Percentiles rank a stretch among this genome's conserved stretches.
These are phyloP conservation scores for Piscicola geometra DNA, from an alignment of 2,888 invertebrate species.

Conservation along the genomic window DNA sequence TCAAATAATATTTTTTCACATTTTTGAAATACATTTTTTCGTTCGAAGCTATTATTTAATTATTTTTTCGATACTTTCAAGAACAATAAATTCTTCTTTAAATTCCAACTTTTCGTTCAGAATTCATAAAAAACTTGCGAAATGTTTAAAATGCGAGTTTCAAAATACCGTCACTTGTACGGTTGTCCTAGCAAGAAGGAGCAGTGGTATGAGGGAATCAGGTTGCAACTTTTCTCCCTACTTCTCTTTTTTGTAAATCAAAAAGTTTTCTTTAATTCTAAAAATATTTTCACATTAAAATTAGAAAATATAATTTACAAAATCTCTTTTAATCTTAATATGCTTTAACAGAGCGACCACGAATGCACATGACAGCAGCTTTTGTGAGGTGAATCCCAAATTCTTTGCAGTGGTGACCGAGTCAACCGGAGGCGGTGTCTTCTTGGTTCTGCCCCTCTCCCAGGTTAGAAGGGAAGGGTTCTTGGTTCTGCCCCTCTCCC, in stretches of 20 bases:
- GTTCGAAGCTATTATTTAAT: background rate
- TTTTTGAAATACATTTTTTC: too few species aligned
- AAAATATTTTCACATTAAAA: constrained; percentile 48
- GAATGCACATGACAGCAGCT: constrained; percentile 90
- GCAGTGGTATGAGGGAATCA: constrained; percentile 91
- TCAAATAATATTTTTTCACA: too few species aligned
- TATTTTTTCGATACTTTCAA: background rate
- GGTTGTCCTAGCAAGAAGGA: constrained; percentile 86
- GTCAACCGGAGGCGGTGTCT: constrained; percentile 78
- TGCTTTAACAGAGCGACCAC: constrained; percentile 72
- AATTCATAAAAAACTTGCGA: too few species aligned
- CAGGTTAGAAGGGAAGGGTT: constrained; percentile 82
- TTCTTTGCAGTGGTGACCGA: constrained; percentile 95
- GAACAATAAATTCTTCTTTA: too few species aligned
- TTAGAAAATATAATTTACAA: too few species aligned
- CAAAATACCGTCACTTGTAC: constrained; percentile 94
- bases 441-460: constrained; percentile 80
- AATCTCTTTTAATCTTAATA: too few species aligned
- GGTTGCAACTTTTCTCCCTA: background rate
- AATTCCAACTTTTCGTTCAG: too few species aligned
- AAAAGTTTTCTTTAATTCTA: too few species aligned
- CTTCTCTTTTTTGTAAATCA: background rate
- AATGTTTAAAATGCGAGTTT: constrained; percentile 67
- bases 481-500: constrained; percentile 78
- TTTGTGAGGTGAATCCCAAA: constrained; percentile 96